Conservation (phyloP, 1,140 invertebrate species). For the Nomia melanderi region DNA sequence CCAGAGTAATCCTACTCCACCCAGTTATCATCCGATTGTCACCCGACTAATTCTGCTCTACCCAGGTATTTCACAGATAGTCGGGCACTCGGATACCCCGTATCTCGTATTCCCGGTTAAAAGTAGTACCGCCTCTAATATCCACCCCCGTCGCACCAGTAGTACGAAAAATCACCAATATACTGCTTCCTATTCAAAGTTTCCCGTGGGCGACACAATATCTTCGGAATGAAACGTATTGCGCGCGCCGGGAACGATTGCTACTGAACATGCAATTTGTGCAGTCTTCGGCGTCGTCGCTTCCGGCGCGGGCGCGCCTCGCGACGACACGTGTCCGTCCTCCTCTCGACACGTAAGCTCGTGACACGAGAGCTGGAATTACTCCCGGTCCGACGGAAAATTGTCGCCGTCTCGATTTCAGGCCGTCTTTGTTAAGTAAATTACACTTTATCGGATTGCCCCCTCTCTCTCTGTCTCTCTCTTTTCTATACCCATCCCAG, state of each 20-base stretch:
- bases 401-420: constrained; percentile 7
- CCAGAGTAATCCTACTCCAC: no score
- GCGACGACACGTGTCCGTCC: constrained; percentile 37
- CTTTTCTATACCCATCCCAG: no score
- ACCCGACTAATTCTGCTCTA: no score
- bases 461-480: no score
- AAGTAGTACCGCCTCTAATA: no score
- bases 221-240: constrained; percentile 9
- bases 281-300: not conserved
- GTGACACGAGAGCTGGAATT: not conserved
- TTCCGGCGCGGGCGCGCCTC: not conserved
- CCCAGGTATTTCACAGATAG: no score
- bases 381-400: not conserved
- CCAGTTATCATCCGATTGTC: no score
- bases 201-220: constrained; percentile 11
- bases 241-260: not conserved
- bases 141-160: no score
- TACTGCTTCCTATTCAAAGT: not conserved
- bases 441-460: constrained; percentile 17
- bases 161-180: not conserved
- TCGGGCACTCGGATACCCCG: no score
- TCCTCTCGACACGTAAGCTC: not conserved
- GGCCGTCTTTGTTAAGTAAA: constrained; percentile 13
- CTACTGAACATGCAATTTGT: constrained; percentile 27
- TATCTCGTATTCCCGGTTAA: no score